Evolutionary conservation across 1,140 invertebrate species (phyloP), one percentile per base, ranked within the genome.

Genomic region (Trachelipus rathkii): DNA sequence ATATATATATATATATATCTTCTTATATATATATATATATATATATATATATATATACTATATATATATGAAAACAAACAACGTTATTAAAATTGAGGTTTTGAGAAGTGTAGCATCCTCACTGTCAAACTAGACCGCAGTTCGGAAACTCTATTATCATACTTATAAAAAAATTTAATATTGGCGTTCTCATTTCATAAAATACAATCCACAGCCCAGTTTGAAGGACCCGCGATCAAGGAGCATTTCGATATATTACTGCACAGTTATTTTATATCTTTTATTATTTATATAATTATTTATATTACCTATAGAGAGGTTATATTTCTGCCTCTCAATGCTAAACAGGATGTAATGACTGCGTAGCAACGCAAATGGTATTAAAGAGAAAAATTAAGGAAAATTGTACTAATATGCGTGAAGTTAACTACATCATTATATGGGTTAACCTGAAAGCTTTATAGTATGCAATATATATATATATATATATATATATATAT

Each of bases 161-260:
- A 45, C 11, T 45, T 44, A 33, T n/a, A 10, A n/a, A 15, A 44
- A 33, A 7, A 72, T 21, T 45, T 19, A 33, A 33, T 45, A 23
- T 9, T 50, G 21, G 45, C 53, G 50, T 50, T 24, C 45, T 73
- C 10, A 19, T n/a, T 10, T 21, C 19, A 44, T n/a, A 50, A 23
- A 60, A 9, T 0, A 66, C 53, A 21, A 67, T 23, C 45, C 50
- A 44, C 74, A 77, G 72, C 60, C 50, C 23, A 79, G 78, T 74
- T 77, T 79, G 78, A 79, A 77, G 78, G 78, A 79, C 78, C 78
- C 78, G 75, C 74, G 76, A 76, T 78, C 75, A 33, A 66, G 72
- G 77, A 78, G 74, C 77, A 78, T 73, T 74, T 78, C 74, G 70
- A 75, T 67, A 74, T 78, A 71, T 76, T 74, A 76, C 74, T 78